Percentiles rank a stretch among this genome's conserved stretches.
phyloP scores from a whole-genome alignment of 2,113 vertebrate genomes.

The Pseudonaja textilis region DNA sequence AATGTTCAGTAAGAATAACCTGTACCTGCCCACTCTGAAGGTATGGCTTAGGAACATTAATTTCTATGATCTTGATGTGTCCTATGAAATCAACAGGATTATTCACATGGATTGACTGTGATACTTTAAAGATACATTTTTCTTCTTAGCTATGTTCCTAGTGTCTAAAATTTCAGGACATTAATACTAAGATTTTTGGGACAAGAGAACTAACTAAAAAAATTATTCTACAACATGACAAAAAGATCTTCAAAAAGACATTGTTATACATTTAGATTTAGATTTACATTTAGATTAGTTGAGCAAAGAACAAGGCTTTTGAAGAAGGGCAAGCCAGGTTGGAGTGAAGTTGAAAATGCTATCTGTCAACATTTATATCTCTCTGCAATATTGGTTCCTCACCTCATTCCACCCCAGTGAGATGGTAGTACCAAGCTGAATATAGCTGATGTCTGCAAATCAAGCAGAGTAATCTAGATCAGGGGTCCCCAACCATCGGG shows the following conservation, averaged over 20 bases:
- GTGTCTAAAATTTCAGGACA: background rate
- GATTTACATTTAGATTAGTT: background rate
- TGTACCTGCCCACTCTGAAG: background rate
- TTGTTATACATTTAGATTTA: background rate
- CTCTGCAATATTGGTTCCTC: background rate
- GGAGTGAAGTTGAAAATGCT: background rate
- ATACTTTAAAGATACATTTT: background rate
- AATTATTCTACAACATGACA: background rate
- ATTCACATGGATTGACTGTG: background rate
- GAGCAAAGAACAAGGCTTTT: background rate
- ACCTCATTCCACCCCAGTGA: background rate
- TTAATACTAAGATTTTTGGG: background rate
- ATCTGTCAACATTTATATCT: background rate
- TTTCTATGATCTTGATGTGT: background rate
- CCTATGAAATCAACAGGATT: background rate
- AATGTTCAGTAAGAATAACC: background rate
- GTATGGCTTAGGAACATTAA: background rate
- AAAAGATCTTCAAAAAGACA: background rate
- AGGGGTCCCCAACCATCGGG: too few relatives aligned
- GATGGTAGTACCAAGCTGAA: background rate
- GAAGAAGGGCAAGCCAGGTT: background rate
- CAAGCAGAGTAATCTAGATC: background rate
- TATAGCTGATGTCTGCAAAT: background rate
- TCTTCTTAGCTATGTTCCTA: background rate
- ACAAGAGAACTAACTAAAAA: background rate